These are phyloP conservation scores for Poecilia gillii DNA, from an alignment of 2,797 vertebrate genomes.

Conservation along the genomic window DNA sequence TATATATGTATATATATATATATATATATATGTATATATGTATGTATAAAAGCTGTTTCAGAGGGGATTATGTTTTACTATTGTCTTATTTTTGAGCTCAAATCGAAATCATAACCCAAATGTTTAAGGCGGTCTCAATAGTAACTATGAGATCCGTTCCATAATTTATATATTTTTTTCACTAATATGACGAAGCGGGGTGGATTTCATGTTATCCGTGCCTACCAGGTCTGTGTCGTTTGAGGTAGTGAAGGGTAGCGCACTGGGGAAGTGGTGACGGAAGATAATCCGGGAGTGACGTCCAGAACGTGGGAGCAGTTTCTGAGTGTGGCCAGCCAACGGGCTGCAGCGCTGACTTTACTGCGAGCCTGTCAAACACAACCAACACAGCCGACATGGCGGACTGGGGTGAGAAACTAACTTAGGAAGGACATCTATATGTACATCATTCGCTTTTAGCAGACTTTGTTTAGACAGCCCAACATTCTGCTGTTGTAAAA, in stretches of 20 bases:
- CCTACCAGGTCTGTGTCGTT: not conserved
- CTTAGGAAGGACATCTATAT: slow-evolving; percentile 40
- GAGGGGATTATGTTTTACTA: not conserved
- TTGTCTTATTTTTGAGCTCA: not conserved
- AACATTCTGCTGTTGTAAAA: not conserved
- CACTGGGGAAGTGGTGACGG: not conserved
- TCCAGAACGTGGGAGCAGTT: slow-evolving; percentile 58
- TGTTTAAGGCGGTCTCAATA: not conserved
- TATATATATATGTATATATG: too few relatives aligned
- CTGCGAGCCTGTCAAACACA: slow-evolving; percentile 72
- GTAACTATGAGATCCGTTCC: not conserved
- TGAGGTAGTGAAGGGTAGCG: not conserved
- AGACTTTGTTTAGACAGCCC: not conserved
- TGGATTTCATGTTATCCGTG: not conserved
- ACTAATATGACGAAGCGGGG: not conserved
- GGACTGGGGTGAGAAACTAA: slow-evolving; percentile 89
- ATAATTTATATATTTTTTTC: not conserved
- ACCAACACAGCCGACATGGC: slow-evolving; percentile 83
- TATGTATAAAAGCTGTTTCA: not conserved
- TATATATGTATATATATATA: too few relatives aligned
- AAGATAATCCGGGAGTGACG: slow-evolving; percentile 38
- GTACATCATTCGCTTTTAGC: slow-evolving; percentile 14
- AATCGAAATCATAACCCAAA: not conserved
- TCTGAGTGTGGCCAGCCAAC: slow-evolving; percentile 56
- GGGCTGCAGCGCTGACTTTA: slow-evolving; percentile 53